A percentile compares a stretch with the other conserved stretches of the same genome.
These are phyloP conservation scores for Rhinogobio ventralis DNA, from an alignment of 2,797 vertebrate genomes.

Conservation along the genomic window DNA sequence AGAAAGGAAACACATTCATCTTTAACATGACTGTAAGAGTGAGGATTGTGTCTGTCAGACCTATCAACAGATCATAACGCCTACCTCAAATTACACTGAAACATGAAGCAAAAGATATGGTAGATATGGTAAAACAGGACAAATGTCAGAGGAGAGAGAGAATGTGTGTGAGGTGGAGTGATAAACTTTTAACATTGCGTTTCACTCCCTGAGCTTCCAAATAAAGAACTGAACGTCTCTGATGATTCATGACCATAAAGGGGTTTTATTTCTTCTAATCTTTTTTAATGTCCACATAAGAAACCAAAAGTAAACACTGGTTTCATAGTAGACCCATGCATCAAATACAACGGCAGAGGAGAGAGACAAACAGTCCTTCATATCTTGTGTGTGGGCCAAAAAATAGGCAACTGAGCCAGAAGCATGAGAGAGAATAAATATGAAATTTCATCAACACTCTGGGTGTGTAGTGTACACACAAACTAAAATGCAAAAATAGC, in stretches of 20 bases:
- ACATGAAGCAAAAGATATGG: conserved; percentile 15
- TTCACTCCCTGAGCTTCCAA: conserved; percentile 33
- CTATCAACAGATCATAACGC: conserved; percentile 39
- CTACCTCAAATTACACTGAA: conserved; percentile 44
- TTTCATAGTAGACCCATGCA: conserved; percentile 33
- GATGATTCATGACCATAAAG: conserved; percentile 12
- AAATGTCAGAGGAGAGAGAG: not conserved
- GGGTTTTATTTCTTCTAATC: conserved; percentile 26
- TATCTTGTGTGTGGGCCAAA: conserved; percentile 26
- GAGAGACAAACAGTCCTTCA: not conserved
- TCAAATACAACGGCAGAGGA: conserved; percentile 15
- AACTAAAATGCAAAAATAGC: not conserved
- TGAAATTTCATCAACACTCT: not conserved
- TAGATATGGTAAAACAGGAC: conserved; percentile 25
- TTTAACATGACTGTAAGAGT: conserved; percentile 19
- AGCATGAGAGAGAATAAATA: not conserved
- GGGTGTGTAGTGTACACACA: not conserved
- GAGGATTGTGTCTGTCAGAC: conserved; percentile 38
- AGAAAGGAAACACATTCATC: conserved; percentile 47
- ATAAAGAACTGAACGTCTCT: conserved; percentile 3
- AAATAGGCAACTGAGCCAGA: conserved; percentile 1
- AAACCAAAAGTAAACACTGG: conserved; percentile 16
- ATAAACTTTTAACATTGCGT: conserved; percentile 29
- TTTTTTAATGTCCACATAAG: conserved; percentile 40
- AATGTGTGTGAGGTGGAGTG: conserved; percentile 3